Base-by-base conservation (phyloP, 2,797 vertebrate genomes). In the Myotis myotis region DNA sequence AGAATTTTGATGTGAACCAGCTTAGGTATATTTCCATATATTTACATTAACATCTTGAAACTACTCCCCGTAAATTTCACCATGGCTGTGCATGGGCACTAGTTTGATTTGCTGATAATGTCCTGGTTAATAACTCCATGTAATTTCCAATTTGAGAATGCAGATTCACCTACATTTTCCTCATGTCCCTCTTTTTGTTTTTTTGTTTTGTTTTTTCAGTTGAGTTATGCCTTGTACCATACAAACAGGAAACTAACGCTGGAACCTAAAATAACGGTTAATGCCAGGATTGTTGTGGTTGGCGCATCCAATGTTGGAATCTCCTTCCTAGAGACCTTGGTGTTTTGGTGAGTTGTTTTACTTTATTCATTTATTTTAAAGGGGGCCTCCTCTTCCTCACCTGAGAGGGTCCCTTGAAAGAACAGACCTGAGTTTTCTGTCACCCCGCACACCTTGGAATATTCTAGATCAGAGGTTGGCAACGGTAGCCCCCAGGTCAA, bases 271-370 rank as follows among this genome's bases (percentile, higher is more conserved):
- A 97, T 98, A 30, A 98, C 97, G 44, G 28, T 99, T 75, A 99
- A 99, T 92, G 98, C 98, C 97, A 98, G 98, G 97, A 98, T 99
- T 5, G 99, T 99, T 94, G 99, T 99, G 79, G 99, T 99, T 68
- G 99, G 99, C 30, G 99, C 99, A 1, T 99, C 99, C 0, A 98
- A 98, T 94, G 99, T 99, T 1, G 99, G 98, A 38, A 98, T 99
- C 87, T 98, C 99, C 75, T 99, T 99, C 97, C 98, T 99, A 9
- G 99, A 99, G 98, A 98, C 98, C 0, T 96, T 99, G 2, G 89
- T 98, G 47, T 99, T 99, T 97, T 98, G 99, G 99, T 99, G 98
- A 98, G 98, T 96, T 96, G 47, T 97, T 94, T 95, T 79, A 4
- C 76, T 87, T n/a, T 68, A 16, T 76, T 68, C n/a, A 66, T 49